phyloP scores from a whole-genome alignment of 1,140 invertebrate genomes.

The Zaprionus ornatus region DNA sequence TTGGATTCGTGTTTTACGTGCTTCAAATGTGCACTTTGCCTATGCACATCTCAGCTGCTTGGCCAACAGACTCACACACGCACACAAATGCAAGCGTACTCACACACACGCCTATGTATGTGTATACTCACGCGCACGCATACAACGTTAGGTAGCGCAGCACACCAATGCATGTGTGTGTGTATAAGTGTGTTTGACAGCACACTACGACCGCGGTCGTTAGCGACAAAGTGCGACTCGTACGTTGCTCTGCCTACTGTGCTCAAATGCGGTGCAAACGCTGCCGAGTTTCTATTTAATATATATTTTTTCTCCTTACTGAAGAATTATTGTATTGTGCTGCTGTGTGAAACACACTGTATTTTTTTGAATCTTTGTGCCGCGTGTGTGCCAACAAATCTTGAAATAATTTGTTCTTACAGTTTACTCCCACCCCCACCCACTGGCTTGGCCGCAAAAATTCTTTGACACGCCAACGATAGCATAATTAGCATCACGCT shows the following conservation, averaged over 20 bases:
- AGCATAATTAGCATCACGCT: conserved; percentile 52
- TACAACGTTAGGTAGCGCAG: background rate
- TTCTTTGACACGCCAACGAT: conserved; percentile 16
- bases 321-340: conserved; percentile 23
- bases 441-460: background rate
- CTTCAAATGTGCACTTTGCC: conserved; percentile 40
- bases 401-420: background rate
- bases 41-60: conserved; percentile 69
- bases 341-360: background rate
- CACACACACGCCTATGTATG: conserved; percentile 5
- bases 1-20: conserved; percentile 27
- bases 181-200: conserved; percentile 50
- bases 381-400: background rate
- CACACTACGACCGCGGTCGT: conserved; percentile 53
- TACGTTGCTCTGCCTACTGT: conserved; percentile 47
- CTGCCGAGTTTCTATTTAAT: conserved; percentile 65
- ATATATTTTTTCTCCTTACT: conserved; percentile 17
- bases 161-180: background rate
- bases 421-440: conserved; percentile 11
- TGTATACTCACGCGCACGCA: conserved; percentile 17
- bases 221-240: conserved; percentile 57
- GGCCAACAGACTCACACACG: conserved; percentile 46
- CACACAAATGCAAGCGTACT: conserved; percentile 1
- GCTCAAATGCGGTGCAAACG: conserved; percentile 42
- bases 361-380: conserved; percentile 7